Conservation (phyloP, 2,888 invertebrate genomes). For the Megaustenia siamemsis region DNA sequence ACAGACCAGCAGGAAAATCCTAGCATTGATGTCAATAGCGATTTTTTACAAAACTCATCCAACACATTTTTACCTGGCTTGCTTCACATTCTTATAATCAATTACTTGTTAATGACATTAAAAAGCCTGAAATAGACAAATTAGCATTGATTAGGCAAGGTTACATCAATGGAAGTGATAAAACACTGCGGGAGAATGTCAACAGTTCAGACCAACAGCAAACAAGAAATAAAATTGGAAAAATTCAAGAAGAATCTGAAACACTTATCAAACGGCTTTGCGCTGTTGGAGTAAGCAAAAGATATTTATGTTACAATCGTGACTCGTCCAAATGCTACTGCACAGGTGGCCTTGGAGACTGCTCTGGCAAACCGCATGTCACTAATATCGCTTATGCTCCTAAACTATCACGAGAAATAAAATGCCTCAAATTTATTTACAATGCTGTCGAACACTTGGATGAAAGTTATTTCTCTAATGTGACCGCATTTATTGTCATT, state of each 20-base stretch:
- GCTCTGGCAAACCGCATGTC: conserved; percentile 21
- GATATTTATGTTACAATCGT: conserved; percentile 3
- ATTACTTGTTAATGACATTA: neutral
- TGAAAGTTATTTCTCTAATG: conserved; percentile 48
- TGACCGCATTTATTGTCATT: conserved; percentile 27
- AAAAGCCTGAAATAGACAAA: neutral
- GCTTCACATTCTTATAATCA: neutral
- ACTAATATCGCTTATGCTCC: conserved; percentile 42
- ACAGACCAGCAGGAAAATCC: neutral
- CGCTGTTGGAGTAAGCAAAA: neutral
- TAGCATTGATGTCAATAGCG: neutral
- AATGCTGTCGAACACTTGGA: conserved; percentile 32
- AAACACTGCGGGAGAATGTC: neutral
- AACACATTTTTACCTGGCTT: no score
- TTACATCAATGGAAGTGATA: neutral
- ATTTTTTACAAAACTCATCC: neutral
- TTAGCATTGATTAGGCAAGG: neutral
- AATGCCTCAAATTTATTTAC: conserved; percentile 35
- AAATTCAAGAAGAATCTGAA: conserved; percentile 4
- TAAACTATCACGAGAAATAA: conserved; percentile 9
- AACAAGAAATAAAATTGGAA: neutral
- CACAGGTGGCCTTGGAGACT: conserved; percentile 38
- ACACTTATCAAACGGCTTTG: conserved; percentile 23
- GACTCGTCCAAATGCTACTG: conserved; percentile 28
- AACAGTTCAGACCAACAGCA: neutral